Evolutionary conservation across 2,888 invertebrate species (phyloP), one percentile per base, ranked within the genome.

Genomic region (Pycnomerus fuliginosus): DNA sequence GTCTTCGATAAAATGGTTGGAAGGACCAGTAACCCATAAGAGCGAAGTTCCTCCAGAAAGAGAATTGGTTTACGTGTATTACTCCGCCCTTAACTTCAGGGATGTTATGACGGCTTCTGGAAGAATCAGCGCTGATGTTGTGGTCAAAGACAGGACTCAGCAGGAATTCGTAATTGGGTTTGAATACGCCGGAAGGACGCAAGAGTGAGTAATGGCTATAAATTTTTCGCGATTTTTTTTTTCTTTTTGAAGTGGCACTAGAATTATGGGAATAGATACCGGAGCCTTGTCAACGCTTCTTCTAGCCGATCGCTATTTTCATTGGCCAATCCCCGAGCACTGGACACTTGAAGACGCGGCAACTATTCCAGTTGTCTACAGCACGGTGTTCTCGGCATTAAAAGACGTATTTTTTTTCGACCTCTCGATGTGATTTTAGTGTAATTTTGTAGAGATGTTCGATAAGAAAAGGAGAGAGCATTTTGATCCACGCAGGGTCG

Each of bases 101-200:
- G 97, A 97, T 69, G 77, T 97, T 0, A 96, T 97, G 97, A 76
- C 91, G 1, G 91, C 95, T 0, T 90, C 90, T 1, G 96, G 94
- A 1, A 91, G 91, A 64, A 78, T 97, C 3, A 84, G 88, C 3
- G 81, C 84, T 0, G 95, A 96, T 65, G 81, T 89, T 1, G 82
- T 90, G 1, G 87, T 87, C 0, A 76, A 77, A 17, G 77, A 76
- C 0, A 75, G 85, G n/a, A 64, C 79, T 16, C 74, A 78, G 7
- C 81, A 88, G 54, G 82, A 82, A 52, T 80, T 79, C 55, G 78
- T 84, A 0, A 76, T 83, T 52, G 87, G 87, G 0, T 80, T 86
- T 49, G 87, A 88, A 56, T 78, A 79, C 53, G 77, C 80, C 3
- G 87, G 87, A 13, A 72, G 79, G 2, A 17, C 14, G 3, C 1